Evolutionary conservation across 2,797 vertebrate genomes (phyloP).

Genomic region (Carapus acus): DNA sequence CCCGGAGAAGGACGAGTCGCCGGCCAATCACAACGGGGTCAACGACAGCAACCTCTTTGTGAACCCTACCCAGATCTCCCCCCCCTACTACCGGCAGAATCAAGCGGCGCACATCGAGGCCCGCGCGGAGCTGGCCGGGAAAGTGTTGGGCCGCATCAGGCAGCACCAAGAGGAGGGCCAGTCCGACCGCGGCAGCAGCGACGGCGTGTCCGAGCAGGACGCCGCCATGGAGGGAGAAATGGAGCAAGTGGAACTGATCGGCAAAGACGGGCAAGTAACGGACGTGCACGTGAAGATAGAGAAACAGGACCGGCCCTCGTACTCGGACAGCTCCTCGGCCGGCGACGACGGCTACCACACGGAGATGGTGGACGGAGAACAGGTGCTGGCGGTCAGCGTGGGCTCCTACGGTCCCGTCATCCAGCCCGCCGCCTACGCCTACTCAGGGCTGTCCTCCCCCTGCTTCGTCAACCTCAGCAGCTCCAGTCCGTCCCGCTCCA

Average conservation of each 20-base stretch:
- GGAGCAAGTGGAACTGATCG: constrained; percentile 86
- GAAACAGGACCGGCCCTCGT: constrained; percentile 88
- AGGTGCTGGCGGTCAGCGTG: constrained; percentile 93
- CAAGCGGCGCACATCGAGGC: constrained; percentile 69
- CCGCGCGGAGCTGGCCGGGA: constrained; percentile 69
- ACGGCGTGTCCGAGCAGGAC: constrained; percentile 92
- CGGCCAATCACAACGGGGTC: constrained; percentile 79
- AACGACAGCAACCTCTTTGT: constrained; percentile 89
- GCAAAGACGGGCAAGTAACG: constrained; percentile 86
- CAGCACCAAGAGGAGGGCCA: constrained; percentile 89
- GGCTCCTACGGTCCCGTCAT: constrained; percentile 90
- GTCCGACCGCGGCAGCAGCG: constrained; percentile 92
- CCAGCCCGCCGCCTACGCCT: constrained; percentile 85
- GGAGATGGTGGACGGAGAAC: constrained; percentile 95
- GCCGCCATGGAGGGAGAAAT: constrained; percentile 87
- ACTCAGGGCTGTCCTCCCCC: constrained; percentile 79
- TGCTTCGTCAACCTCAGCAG: constrained; percentile 83
- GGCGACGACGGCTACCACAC: constrained; percentile 98
- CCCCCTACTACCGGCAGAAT: constrained; percentile 85
- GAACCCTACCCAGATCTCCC: constrained; percentile 94
- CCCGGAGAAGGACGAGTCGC: constrained; percentile 75
- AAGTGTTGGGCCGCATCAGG: constrained; percentile 55
- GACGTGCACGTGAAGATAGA: constrained; percentile 95
- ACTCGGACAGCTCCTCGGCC: constrained; percentile 94
- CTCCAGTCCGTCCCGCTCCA: constrained; percentile 90